Base-by-base conservation (phyloP, 2,113 vertebrate species). In the Glareola pratincola region DNA sequence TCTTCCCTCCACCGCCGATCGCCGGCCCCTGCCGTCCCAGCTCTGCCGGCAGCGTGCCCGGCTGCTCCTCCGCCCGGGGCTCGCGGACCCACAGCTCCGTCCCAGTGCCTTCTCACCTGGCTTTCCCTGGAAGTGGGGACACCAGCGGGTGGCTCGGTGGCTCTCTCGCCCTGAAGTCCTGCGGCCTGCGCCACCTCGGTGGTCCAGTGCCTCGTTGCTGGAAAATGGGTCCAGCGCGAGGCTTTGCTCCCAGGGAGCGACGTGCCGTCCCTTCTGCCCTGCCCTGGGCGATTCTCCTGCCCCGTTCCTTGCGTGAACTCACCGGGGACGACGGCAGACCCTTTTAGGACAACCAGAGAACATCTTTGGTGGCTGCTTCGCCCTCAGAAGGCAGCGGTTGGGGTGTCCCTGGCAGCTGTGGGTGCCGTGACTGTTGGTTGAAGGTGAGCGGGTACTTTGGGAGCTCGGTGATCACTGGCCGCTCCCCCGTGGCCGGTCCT, bases 81-180 rank as follows among this genome's bases (percentile, higher is more conserved):
- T 37, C 4, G 1, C 47, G 1, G 2, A 17, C 43, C 27, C 47
- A 8, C 45, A 2, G 29, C 47, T 39, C 45, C 7, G 0, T 26
- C 59, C 47, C 17, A 14, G 59, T 14, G 22, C 11, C 45, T 26
- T 24, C 75, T 62, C 16, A 0, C 21, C 4, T n/a, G 21, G 29
- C 19, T 63, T 63, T 34, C 59, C 29, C 75, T 37, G 47, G 47
- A 41, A 51, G n/a, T 1, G 7, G 45, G 18, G 47, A 34, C 59
- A 34, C 59, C 5, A 11, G 48, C 22, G 22, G 39, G 3, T 14
- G 19, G 26, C 51, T 54, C 15, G 5, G 19, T 4, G 2, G 14
- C 62, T 36, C 62, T 54, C 36, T 30, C 19, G 62, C 32, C 30
- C 48, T 27, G 18, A 41, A n/a, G 30, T 66, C 19, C 50, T 8